Evolutionary conservation across 2,113 vertebrate species (phyloP), one percentile per base, ranked within the genome.

Genomic region (Atrichornis clamosus): DNA sequence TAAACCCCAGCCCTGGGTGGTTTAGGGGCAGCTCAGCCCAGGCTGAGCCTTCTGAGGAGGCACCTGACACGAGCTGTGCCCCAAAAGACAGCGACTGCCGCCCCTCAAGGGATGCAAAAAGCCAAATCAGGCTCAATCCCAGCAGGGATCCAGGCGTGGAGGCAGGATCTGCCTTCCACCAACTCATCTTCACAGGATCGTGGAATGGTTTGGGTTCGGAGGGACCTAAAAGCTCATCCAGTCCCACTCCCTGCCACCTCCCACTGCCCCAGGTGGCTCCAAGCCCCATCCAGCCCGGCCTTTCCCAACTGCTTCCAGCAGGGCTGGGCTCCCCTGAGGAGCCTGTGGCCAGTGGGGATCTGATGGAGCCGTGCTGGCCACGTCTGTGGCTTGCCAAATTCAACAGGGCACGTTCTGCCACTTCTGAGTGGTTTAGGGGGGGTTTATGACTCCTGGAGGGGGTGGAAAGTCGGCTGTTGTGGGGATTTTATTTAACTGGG

Each of bases 391-490:
- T 91, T n/a, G 81, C 64, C 69, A 64, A 50, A 42, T 28, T 8
- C 35, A 64, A 37, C 12, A 18, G 47, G 74, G 62, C 32, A 14
- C 46, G 63, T 90, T 62, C 63, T 90, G 28, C 84, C 89, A 1
- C 39, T 76, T 75, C 79, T 46, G 60, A 41, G 65, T 0, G 3
- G 14, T 41, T 1, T 2, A 39, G 21, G 0, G 0, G 1, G 9
- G 60, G 17, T 95, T 85, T 41, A 3, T 44, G 59, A 44, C 52
- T 63, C 93, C 84, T 65, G 37, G 44, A 83, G 68, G 77, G 80
- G 16, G 12, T 18, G 82, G 63, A 11, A 81, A 74, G 32, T 68
- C 17, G 0, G 32, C 44, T 49, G 5, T 27, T 15, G 0, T 10
- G 7, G 81, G 84, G 21, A n/a, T 63, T 65, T 83, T 72, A 17